Percentiles rank a stretch among this genome's conserved stretches.
Conservation (phyloP, 1,140 invertebrate species). For the Charaxes varanes region DNA sequence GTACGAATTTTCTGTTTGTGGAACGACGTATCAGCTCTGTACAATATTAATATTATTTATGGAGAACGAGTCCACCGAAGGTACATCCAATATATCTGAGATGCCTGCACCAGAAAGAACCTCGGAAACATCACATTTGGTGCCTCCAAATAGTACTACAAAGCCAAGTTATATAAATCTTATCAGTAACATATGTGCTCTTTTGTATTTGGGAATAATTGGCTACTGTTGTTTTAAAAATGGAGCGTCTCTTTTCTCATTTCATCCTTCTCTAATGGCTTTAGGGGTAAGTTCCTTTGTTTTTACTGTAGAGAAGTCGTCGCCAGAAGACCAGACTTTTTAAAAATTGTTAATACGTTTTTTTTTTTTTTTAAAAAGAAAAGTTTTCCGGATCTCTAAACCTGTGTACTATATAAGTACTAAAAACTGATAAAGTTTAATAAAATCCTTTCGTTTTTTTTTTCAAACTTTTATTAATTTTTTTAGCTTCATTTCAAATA, state of each 20-base stretch:
- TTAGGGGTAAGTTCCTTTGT: constrained; percentile 33
- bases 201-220: constrained; percentile 47
- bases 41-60: too few relatives aligned
- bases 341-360: constrained; percentile 6
- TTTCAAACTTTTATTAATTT: too few relatives aligned
- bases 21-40: too few relatives aligned
- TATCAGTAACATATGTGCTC: constrained; percentile 42
- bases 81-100: constrained; percentile 8
- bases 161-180: constrained; percentile 56
- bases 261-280: constrained; percentile 62
- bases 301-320: too few relatives aligned
- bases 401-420: too few relatives aligned
- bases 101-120: constrained; percentile 42
- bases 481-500: too few relatives aligned
- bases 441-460: too few relatives aligned
- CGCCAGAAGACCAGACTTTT: too few relatives aligned
- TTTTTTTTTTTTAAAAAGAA: constrained; percentile 1
- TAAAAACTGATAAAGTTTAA: too few relatives aligned
- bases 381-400: too few relatives aligned
- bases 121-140: constrained; percentile 48
- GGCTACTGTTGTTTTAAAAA: constrained; percentile 54
- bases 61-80: not conserved
- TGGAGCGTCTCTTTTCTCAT: constrained; percentile 58
- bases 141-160: constrained; percentile 29
- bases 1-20: too few relatives aligned